Percentiles rank a stretch among this genome's conserved stretches.
phyloP scores from a whole-genome alignment of 2,797 vertebrate genomes.

The Girardinus metallicus region DNA sequence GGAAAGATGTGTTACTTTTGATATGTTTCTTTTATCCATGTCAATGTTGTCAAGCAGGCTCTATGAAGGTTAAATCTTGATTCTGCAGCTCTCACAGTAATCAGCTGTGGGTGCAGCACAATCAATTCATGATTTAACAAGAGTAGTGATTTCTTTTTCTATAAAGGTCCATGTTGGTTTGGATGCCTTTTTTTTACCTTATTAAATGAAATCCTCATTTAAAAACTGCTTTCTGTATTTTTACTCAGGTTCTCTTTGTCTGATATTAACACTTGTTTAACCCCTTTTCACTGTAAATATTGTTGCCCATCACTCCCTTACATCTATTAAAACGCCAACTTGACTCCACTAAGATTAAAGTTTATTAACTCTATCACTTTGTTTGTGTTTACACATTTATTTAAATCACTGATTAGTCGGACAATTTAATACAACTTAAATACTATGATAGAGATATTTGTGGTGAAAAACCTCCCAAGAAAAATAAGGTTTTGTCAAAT shows the following conservation, averaged over 20 bases:
- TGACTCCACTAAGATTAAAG: background rate
- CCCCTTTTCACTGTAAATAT: background rate
- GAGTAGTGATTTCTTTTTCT: background rate
- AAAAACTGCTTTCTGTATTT: background rate
- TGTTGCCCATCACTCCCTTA: background rate
- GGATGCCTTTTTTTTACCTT: background rate
- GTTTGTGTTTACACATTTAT: background rate
- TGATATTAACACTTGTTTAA: background rate
- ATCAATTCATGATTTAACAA: background rate
- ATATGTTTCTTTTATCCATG: background rate
- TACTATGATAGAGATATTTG: constrained; percentile 36
- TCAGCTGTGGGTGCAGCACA: background rate
- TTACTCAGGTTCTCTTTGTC: background rate
- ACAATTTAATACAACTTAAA: constrained; percentile 45
- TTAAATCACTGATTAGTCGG: background rate
- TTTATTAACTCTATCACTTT: background rate
- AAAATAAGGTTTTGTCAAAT: constrained; percentile 36
- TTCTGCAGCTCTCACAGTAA: background rate
- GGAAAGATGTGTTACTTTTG: background rate
- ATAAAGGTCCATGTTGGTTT: background rate
- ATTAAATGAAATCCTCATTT: background rate
- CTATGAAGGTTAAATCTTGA: background rate
- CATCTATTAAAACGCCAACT: background rate
- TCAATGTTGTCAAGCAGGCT: background rate
- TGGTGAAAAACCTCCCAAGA: constrained; percentile 23